Conservation (phyloP, 2,888 invertebrate genomes). For the Chalcis sispes region DNA sequence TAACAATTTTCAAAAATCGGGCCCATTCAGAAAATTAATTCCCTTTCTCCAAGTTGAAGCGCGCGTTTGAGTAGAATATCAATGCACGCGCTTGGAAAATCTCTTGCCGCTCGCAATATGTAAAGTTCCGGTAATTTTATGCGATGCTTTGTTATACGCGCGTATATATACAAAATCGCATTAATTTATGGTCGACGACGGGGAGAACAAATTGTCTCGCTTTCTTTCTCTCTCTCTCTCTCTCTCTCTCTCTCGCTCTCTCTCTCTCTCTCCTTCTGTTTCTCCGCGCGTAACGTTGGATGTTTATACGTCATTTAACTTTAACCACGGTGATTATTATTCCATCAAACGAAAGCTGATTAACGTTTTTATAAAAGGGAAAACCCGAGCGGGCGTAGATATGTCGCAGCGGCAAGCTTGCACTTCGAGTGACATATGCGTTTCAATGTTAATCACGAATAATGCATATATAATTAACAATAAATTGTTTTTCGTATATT, state of each 20-base stretch:
- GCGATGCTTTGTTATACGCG: slow-evolving; percentile 21
- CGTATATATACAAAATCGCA: slow-evolving; percentile 41
- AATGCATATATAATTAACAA: no score
- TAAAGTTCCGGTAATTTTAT: slow-evolving; percentile 40
- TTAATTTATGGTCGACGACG: slow-evolving; percentile 39
- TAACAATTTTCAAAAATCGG: slow-evolving; percentile 22
- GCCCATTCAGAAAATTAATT: slow-evolving; percentile 14
- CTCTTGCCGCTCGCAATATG: slow-evolving; percentile 13
- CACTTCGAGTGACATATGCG: no score
- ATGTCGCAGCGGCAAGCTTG: no score
- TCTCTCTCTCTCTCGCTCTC: slow-evolving; percentile 13
- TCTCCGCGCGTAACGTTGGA: slow-evolving; percentile 21
- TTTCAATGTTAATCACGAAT: no score
- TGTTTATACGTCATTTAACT: slow-evolving; percentile 29
- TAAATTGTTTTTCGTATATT: no score
- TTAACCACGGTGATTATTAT: slow-evolving; percentile 22
- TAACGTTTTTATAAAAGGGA: slow-evolving; percentile 27
- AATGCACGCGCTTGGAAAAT: slow-evolving; percentile 20
- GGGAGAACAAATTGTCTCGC: slow-evolving; percentile 7
- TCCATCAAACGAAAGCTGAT: slow-evolving; percentile 31
- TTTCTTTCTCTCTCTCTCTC: neutral
- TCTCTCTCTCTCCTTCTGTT: neutral
- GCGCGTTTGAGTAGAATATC: slow-evolving; percentile 16
- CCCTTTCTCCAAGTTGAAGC: slow-evolving; percentile 25
- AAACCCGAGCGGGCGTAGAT: neutral